Percentiles rank a stretch among this genome's conserved stretches.
Conservation (phyloP, 2,888 invertebrate species). For the Orchestes rusci region DNA sequence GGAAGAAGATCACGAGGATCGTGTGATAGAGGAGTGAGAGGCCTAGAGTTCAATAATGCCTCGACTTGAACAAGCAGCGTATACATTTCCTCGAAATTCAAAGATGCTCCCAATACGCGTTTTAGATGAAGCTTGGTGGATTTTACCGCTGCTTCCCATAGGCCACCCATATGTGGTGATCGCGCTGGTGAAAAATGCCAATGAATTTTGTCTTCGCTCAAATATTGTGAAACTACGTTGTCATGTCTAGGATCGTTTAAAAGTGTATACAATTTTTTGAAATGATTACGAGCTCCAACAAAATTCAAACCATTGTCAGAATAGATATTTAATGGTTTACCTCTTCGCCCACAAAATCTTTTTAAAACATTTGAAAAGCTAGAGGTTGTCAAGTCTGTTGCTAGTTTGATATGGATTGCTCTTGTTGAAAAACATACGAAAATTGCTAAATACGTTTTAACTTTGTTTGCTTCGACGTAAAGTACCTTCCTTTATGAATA, state of each 20-base stretch:
- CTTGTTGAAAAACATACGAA: not conserved
- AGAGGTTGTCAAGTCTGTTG: not conserved
- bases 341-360: not conserved
- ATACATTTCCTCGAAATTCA: not conserved
- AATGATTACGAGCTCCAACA: not conserved
- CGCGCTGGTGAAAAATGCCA: not conserved
- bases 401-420: not conserved
- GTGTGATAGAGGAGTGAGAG: not conserved
- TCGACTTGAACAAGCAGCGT: not conserved
- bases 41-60: not conserved
- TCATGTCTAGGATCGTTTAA: not conserved
- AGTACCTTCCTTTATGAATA: too few species aligned
- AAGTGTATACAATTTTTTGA: not conserved
- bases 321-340: not conserved
- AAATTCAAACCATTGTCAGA: not conserved
- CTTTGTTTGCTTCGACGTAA: too few species aligned
- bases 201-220: not conserved
- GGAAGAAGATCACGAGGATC: not conserved
- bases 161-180: not conserved
- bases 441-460: not conserved
- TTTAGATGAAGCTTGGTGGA: not conserved
- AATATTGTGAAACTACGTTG: not conserved
- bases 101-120: not conserved
- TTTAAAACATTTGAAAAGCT: not conserved
- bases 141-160: not conserved